Base-by-base conservation (phyloP, 2,888 invertebrate species). In the Chymomyza amoena region DNA sequence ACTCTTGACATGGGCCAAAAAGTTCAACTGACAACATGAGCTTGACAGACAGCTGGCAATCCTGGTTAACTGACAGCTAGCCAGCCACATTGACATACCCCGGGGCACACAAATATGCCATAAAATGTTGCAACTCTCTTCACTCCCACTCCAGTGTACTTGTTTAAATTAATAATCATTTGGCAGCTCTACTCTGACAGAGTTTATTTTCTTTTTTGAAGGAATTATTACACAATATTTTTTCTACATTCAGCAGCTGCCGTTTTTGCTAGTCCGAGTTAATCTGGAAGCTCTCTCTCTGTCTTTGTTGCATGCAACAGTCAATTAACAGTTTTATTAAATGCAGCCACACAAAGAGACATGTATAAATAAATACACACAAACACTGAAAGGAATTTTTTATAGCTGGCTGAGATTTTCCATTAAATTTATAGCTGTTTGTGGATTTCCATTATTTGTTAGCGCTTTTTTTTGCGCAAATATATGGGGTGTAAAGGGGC, bases 291-390 rank as follows among this genome's bases (percentile, higher is more conserved):
- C 32, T 6, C 7, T 45, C 25, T 56, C 16, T 20, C 45, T 16
- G 64, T 39, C 39, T 39, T 64, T 75, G 81, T 73, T 76, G n/a
- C 77, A 71, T 60, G 80, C 79, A 81, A 80, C 86, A 77, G 74
- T 84, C 78, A 83, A 83, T 86, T 88, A 76, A 79, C 68, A 75
- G 71, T 75, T 83, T 79, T 69, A 87, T 73, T 88, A 81, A 79
- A 87, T 77, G 63, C 66, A 66, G 76, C 45, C 69, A 59, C 13
- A 45, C 39, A 45, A 45, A 45, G 10, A 3, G 2, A 1, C 39
- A 45, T 45, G 3, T 4, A 45, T 45, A 13, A 10, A 45, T 13
- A 36, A 0, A 36, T 6, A 7, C 9, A 32, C 32, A 32, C 32
- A 32, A 2, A 9, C 36, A 15, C 39, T 3, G 1, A 13, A 13